Percentiles rank a stretch among this genome's conserved stretches.
phyloP scores from a whole-genome alignment of 2,888 invertebrate genomes.

The Metopia argyrocephala region DNA sequence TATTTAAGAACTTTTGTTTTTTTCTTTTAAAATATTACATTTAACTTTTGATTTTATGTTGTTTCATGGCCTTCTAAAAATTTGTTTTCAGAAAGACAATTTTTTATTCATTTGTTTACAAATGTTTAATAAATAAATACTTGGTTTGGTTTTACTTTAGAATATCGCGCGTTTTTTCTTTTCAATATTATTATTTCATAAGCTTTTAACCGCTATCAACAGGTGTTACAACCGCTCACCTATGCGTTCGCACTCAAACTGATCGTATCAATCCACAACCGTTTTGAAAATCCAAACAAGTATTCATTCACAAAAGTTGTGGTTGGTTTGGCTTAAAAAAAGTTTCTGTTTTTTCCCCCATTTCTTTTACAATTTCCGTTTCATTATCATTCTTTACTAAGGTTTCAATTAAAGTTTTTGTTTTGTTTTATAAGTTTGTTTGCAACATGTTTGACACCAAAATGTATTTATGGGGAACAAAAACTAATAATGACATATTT shows the following conservation, averaged over 20 bases:
- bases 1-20: neutral
- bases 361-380: constrained; percentile 62
- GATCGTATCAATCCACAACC: constrained; percentile 66
- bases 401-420: neutral
- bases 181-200: neutral
- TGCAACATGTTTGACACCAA: constrained; percentile 55
- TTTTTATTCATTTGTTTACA: no score
- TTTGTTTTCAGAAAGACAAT: no score
- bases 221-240: constrained; percentile 76
- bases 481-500: neutral
- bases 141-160: no score
- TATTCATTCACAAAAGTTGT: constrained; percentile 22
- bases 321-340: neutral
- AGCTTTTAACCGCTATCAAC: constrained; percentile 66
- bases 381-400: constrained; percentile 58
- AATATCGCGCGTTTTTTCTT: neutral
- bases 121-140: neutral
- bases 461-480: neutral
- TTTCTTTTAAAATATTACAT: no score
- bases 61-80: no score
- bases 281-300: constrained; percentile 45
- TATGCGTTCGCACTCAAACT: constrained; percentile 77
- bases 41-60: no score
- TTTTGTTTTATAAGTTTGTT: constrained; percentile 25
- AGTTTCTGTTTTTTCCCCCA: constrained; percentile 22